Conservation (phyloP, 1,140 invertebrate genomes). For the Trichonephila inaurata region DNA sequence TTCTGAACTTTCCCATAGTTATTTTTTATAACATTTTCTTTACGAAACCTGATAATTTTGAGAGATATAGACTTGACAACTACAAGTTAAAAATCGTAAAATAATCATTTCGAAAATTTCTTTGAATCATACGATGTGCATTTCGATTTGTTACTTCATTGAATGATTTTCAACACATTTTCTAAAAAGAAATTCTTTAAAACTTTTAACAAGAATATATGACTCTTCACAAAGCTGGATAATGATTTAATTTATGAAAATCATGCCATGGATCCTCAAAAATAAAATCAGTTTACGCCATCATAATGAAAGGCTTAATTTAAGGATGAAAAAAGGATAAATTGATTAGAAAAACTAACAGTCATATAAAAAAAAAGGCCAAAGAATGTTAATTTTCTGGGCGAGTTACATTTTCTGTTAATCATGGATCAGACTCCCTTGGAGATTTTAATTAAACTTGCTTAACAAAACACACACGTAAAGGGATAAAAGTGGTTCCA, state of each 20-base stretch:
- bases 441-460: constrained; percentile 23
- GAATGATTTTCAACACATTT: too few species aligned
- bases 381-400: constrained; percentile 1
- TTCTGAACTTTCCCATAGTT: too few species aligned
- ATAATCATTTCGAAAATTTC: too few species aligned
- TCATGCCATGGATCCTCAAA: too few species aligned
- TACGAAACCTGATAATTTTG: too few species aligned
- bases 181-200: too few species aligned
- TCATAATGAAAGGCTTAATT: not conserved
- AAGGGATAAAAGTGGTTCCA: not conserved
- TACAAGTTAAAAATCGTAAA: too few species aligned
- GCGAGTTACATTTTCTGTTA: constrained; percentile 9
- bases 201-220: too few species aligned
- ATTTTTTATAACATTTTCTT: too few species aligned
- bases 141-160: too few species aligned
- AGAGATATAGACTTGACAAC: too few species aligned
- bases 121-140: too few species aligned
- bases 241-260: not conserved
- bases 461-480: not conserved
- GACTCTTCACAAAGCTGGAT: not conserved
- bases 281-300: not conserved
- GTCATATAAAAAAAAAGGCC: not conserved
- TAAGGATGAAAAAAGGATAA: not conserved
- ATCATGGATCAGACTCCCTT: constrained; percentile 11
- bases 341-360: constrained; percentile 2